These are phyloP conservation scores for Hyphantria cunea DNA, from an alignment of 1,140 invertebrate species.

Conservation along the genomic window DNA sequence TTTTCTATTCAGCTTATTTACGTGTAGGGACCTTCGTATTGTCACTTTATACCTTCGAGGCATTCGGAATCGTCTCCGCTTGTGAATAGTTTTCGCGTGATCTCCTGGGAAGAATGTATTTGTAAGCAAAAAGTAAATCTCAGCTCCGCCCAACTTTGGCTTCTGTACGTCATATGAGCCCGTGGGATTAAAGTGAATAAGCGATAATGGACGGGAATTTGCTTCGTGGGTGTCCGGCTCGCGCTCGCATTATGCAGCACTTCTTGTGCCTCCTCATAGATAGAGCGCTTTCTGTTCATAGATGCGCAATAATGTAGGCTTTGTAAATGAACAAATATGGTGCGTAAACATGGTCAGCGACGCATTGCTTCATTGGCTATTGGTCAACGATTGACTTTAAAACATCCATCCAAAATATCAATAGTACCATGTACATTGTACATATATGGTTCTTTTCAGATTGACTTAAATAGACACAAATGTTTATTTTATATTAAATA, in stretches of 20 bases:
- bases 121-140: slow-evolving; percentile 63
- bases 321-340: slow-evolving; percentile 59
- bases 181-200: slow-evolving; percentile 61
- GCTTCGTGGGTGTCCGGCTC: slow-evolving; percentile 73
- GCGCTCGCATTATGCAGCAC: slow-evolving; percentile 57
- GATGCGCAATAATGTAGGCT: slow-evolving; percentile 54
- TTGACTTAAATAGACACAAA: no score
- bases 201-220: slow-evolving; percentile 60
- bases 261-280: slow-evolving; percentile 55
- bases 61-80: slow-evolving; percentile 6
- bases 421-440: no score
- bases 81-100: slow-evolving; percentile 47
- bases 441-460: no score
- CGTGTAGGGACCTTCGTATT: slow-evolving; percentile 8
- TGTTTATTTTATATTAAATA: no score
- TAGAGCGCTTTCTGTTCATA: slow-evolving; percentile 47
- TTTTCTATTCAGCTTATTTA: neutral
- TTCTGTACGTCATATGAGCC: slow-evolving; percentile 69
- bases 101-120: slow-evolving; percentile 54
- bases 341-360: slow-evolving; percentile 53
- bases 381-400: slow-evolving; percentile 34
- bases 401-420: slow-evolving; percentile 3
- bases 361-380: slow-evolving; percentile 35
- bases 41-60: slow-evolving; percentile 12
- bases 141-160: slow-evolving; percentile 59